Conservation (phyloP, 2,797 vertebrate species). For the Amazona finschi region DNA sequence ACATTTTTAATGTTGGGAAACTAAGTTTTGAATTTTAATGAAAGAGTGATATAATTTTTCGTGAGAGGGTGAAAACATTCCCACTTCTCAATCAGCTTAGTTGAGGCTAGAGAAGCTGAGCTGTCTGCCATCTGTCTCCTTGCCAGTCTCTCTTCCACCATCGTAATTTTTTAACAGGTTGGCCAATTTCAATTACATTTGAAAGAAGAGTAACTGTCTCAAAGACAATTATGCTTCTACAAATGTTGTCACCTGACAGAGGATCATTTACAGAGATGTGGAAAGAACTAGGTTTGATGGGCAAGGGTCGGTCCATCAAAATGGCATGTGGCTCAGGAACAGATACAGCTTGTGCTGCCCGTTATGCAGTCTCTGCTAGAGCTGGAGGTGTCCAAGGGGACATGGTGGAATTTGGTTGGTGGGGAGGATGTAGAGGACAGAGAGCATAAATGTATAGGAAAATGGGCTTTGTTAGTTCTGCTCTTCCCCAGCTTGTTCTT, state of each 20-base stretch:
- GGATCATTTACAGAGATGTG: background rate
- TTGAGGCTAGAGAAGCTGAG: slow-evolving; percentile 51
- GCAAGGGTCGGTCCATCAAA: accelerated
- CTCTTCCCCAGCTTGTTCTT: background rate
- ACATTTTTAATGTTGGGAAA: slow-evolving; percentile 37
- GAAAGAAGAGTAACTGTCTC: background rate
- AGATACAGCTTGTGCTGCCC: background rate
- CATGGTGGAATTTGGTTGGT: accelerated
- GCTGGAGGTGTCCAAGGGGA: background rate
- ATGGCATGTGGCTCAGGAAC: background rate
- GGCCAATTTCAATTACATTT: slow-evolving; percentile 35
- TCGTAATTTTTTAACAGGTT: slow-evolving; percentile 18
- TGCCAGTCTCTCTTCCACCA: slow-evolving; percentile 29
- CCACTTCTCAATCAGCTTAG: slow-evolving; percentile 46
- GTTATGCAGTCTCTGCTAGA: background rate
- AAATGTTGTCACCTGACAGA: background rate
- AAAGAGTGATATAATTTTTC: slow-evolving; percentile 42
- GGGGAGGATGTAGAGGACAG: background rate
- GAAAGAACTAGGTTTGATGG: background rate
- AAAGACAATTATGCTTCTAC: background rate
- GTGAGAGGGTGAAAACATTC: slow-evolving; percentile 45
- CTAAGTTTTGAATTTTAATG: slow-evolving; percentile 13
- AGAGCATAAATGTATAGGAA: background rate
- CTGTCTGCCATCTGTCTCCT: slow-evolving; percentile 64
- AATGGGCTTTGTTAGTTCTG: background rate